Evolutionary conservation across 2,888 invertebrate genomes (phyloP).

Genomic region (Congeria kusceri): DNA sequence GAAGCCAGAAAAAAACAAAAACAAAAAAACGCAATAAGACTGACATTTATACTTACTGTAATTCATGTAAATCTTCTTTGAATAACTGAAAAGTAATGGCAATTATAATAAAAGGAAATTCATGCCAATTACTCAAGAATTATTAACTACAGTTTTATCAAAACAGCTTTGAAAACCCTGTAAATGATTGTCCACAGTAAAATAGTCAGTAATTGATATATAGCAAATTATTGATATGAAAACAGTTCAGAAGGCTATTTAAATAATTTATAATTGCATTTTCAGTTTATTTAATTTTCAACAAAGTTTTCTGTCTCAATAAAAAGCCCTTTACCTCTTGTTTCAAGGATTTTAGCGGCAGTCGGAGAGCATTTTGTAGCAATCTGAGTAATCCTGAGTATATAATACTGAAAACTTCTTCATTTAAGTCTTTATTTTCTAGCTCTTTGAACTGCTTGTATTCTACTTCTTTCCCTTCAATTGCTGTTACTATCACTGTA

Average conservation of each 20-base stretch:
- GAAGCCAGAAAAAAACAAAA: too few relatives aligned
- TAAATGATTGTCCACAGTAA: too few relatives aligned
- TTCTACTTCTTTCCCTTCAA: conserved; percentile 74
- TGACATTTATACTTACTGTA: conserved; percentile 74
- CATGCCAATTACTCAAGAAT: too few relatives aligned
- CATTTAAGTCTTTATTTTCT: conserved; percentile 66
- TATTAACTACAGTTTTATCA: too few relatives aligned
- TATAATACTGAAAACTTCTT: conserved; percentile 76
- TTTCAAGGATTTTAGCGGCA: conserved; percentile 76
- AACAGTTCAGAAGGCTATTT: too few relatives aligned
- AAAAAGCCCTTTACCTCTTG: conserved; percentile 70
- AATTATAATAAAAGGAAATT: too few relatives aligned
- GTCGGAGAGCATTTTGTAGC: conserved; percentile 73
- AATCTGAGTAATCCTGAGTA: conserved; percentile 78
- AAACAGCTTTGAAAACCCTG: too few relatives aligned
- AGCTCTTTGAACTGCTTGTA: conserved; percentile 71
- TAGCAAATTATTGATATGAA: too few relatives aligned
- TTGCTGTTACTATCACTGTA: conserved; percentile 75
- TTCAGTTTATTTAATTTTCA: neutral
- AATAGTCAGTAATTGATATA: too few relatives aligned
- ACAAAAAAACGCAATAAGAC: too few relatives aligned
- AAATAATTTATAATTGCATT: too few relatives aligned
- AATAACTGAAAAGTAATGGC: conserved; percentile 72
- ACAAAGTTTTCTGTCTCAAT: neutral
- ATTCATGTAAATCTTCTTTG: conserved; percentile 80